phyloP scores from a whole-genome alignment of 2,113 vertebrate genomes.

The Cygnus atratus region DNA sequence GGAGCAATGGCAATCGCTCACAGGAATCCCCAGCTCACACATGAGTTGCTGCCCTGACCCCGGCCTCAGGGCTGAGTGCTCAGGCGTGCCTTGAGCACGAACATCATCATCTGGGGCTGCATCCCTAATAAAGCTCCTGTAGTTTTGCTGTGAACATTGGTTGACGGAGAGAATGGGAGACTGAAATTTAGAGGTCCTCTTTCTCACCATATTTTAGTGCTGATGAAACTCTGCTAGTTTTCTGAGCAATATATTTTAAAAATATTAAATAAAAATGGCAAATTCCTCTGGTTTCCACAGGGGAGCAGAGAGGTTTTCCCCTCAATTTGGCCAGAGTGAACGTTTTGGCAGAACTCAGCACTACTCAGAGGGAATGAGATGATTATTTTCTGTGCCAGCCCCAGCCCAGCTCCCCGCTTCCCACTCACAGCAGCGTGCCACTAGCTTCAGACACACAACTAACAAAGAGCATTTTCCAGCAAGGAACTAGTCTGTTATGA shows the following conservation, averaged over 20 bases:
- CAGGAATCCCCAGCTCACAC: rapidly evolving
- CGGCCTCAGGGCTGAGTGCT: no score
- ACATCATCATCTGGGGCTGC: rapidly evolving
- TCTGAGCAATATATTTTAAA: neutral
- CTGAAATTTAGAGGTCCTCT: neutral
- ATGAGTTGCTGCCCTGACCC: neutral
- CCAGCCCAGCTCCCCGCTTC: neutral
- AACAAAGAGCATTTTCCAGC: neutral
- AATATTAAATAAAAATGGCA: neutral
- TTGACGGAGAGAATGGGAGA: neutral
- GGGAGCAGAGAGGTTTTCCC: neutral
- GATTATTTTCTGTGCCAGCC: neutral
- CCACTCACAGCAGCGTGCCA: neutral
- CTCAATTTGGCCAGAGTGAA: neutral
- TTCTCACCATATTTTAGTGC: neutral
- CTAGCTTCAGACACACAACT: neutral
- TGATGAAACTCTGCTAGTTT: neutral
- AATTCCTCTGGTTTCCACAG: neutral
- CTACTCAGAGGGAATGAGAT: neutral
- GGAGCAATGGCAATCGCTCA: rapidly evolving
- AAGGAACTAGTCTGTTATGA: neutral
- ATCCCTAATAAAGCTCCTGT: neutral
- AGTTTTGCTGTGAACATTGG: rapidly evolving
- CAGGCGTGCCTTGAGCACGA: neutral
- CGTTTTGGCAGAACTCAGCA: neutral